Conservation (phyloP, 2,888 invertebrate species). For the Acleris literana region DNA sequence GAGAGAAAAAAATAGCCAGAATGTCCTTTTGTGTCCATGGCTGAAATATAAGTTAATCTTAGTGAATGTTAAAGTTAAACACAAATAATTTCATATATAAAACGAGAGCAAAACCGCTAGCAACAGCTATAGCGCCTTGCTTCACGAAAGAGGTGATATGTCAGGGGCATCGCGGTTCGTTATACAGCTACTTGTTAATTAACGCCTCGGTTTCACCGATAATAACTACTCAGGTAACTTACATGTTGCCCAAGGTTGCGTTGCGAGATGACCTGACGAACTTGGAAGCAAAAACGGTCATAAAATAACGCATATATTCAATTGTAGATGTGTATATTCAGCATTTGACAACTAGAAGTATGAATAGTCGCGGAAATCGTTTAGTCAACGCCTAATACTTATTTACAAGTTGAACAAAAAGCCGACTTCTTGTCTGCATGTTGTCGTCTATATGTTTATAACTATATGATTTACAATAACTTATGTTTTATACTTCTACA, state of each 20-base stretch:
- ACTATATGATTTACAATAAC: too few species aligned
- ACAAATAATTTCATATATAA: too few species aligned
- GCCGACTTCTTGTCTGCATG: too few species aligned
- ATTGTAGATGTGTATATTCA: too few species aligned
- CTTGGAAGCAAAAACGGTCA: neutral
- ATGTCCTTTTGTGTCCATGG: too few species aligned
- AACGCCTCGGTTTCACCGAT: constrained; percentile 40
- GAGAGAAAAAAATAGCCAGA: too few species aligned
- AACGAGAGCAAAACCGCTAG: constrained; percentile 9
- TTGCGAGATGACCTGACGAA: constrained; percentile 13
- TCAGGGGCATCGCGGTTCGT: constrained; percentile 56
- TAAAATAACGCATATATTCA: neutral
- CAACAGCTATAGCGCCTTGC: constrained; percentile 48
- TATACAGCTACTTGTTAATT: constrained; percentile 65
- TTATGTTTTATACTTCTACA: too few species aligned
- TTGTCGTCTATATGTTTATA: too few species aligned
- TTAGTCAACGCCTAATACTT: too few species aligned
- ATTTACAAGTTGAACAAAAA: too few species aligned
- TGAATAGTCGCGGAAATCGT: neutral
- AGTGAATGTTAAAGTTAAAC: too few species aligned
- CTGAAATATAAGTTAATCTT: too few species aligned
- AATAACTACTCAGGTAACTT: constrained; percentile 9
- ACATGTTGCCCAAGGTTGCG: constrained; percentile 9
- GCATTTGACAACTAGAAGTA: neutral
- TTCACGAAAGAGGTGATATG: constrained; percentile 58